These are phyloP conservation scores for Synodontis membranacea DNA, from an alignment of 2,113 vertebrate species.

Conservation along the genomic window DNA sequence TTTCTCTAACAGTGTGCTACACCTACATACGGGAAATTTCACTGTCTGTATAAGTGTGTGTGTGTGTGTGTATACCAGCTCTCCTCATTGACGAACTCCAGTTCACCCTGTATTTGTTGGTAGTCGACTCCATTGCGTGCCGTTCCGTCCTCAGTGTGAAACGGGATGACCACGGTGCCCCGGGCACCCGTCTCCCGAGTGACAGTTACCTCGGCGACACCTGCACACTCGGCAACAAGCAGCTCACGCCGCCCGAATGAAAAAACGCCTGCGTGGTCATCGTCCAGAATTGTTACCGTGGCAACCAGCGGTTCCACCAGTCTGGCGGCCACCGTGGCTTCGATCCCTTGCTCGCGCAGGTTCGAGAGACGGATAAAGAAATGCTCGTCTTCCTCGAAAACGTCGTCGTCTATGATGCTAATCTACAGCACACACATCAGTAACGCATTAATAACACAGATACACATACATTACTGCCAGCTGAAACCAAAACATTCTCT, in stretches of 20 bases:
- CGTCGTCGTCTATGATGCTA: conserved; percentile 90
- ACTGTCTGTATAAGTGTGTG: background rate
- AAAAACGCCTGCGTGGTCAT: conserved; percentile 95
- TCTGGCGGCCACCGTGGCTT: conserved; percentile 67
- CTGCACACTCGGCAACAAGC: conserved; percentile 87
- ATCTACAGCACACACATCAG: conserved; percentile 66
- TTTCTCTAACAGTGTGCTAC: background rate
- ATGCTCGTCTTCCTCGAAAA: conserved; percentile 96
- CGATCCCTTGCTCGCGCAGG: conserved; percentile 80
- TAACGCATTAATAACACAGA: background rate
- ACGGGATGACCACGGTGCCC: conserved; percentile 87
- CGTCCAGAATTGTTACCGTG: conserved; percentile 90
- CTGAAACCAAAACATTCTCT: background rate
- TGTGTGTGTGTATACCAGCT: conserved; percentile 78
- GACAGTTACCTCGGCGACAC: conserved; percentile 80
- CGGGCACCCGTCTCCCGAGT: conserved; percentile 85
- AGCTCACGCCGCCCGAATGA: conserved; percentile 80
- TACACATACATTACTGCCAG: background rate
- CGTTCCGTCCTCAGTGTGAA: conserved; percentile 85
- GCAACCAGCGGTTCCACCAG: conserved; percentile 81
- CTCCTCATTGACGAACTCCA: conserved; percentile 89
- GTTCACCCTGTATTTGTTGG: conserved; percentile 82
- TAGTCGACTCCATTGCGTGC: conserved; percentile 86
- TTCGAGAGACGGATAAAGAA: conserved; percentile 92
- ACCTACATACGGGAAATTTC: background rate